Evolutionary conservation across 2,797 vertebrate genomes (phyloP).

Genomic region (Bufotes viridis): DNA sequence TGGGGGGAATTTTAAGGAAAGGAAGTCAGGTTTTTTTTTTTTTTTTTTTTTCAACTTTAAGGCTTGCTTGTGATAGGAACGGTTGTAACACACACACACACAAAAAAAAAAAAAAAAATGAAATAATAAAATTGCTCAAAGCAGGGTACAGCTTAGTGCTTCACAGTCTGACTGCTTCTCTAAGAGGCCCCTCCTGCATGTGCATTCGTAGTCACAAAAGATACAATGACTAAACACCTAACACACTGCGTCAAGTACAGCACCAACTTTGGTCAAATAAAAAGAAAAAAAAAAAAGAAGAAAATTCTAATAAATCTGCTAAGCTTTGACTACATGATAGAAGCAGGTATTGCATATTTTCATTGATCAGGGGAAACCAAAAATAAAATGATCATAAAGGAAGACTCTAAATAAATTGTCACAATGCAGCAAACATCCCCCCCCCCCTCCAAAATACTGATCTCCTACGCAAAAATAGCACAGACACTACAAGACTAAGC

Average conservation of each 20-base stretch:
- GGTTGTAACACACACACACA: slow-evolving; percentile 74
- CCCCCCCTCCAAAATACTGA: slow-evolving; percentile 78
- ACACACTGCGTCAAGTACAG: slow-evolving; percentile 85
- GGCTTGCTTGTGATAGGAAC: slow-evolving; percentile 90
- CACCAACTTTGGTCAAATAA: slow-evolving; percentile 90
- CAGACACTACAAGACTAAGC: slow-evolving; percentile 79
- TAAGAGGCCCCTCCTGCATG: slow-evolving; percentile 85
- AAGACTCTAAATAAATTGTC: slow-evolving; percentile 87
- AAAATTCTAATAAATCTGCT: slow-evolving; percentile 77
- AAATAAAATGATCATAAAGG: slow-evolving; percentile 73
- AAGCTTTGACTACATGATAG: slow-evolving; percentile 86
- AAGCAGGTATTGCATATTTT: slow-evolving; percentile 98
- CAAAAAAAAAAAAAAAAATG: slow-evolving; percentile 17
- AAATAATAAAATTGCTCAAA: slow-evolving; percentile 82
- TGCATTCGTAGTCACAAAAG: slow-evolving; percentile 84
- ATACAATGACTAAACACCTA: slow-evolving; percentile 81
- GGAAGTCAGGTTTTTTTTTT: slow-evolving; percentile 70
- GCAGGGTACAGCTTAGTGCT: slow-evolving; percentile 86
- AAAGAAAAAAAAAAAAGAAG: slow-evolving; percentile 73
- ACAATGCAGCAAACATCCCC: slow-evolving; percentile 84
- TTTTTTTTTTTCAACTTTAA: slow-evolving; percentile 75
- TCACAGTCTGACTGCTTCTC: slow-evolving; percentile 86
- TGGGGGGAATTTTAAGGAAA: slow-evolving; percentile 77
- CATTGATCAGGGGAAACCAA: slow-evolving; percentile 81
- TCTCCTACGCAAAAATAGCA: slow-evolving; percentile 80